These are phyloP conservation scores for Antechinus stuartii DNA, from an alignment of 2,113 vertebrate genomes.

Conservation along the genomic window DNA sequence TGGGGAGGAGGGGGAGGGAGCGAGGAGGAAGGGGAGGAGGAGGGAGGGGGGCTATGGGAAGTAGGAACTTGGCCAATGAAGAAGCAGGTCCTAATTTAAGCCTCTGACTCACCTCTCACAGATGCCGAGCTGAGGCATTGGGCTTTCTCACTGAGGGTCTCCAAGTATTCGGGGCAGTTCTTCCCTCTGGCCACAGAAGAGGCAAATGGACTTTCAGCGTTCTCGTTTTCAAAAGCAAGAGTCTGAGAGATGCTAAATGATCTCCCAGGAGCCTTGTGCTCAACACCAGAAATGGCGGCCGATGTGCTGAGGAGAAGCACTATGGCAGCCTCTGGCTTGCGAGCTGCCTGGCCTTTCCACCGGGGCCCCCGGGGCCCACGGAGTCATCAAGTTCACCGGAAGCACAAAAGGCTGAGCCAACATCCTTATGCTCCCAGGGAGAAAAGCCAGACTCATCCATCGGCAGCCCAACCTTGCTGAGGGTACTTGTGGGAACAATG, in stretches of 20 bases:
- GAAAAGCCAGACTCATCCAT: neutral
- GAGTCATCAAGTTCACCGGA: neutral
- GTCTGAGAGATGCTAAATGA: neutral
- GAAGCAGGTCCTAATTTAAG: neutral
- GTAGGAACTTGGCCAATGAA: neutral
- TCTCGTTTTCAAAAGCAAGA: neutral
- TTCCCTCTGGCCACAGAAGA: neutral
- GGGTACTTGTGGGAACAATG: neutral
- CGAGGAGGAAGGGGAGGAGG: neutral
- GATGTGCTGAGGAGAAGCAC: rapidly evolving
- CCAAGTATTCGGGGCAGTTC: neutral
- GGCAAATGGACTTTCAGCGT: neutral
- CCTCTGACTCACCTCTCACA: neutral
- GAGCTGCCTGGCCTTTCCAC: neutral
- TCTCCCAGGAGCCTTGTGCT: neutral
- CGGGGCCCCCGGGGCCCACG: neutral
- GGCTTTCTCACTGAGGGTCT: neutral
- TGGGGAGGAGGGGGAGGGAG: neutral
- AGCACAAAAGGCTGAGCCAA: neutral
- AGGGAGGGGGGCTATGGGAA: neutral
- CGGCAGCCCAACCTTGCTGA: neutral
- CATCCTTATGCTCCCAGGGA: neutral
- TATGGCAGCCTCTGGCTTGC: neutral
- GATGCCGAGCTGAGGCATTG: neutral
- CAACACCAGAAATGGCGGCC: neutral